Base-by-base conservation (phyloP, 2,113 vertebrate species). In the Zosterops japonicus region DNA sequence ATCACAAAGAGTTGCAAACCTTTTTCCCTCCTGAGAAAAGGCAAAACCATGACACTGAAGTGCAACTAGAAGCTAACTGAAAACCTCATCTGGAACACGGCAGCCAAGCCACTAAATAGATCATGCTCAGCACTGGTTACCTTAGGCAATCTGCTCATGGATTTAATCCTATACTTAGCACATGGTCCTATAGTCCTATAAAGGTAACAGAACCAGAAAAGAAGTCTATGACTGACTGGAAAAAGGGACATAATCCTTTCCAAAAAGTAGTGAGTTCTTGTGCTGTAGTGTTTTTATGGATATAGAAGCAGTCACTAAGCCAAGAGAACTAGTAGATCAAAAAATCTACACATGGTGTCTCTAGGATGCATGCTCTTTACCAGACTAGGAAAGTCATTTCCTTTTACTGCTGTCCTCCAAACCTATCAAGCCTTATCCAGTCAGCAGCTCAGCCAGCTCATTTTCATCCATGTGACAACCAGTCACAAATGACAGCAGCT, bases 1-100 rank as follows among this genome's bases (percentile, higher is more conserved):
- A 77, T 53, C 21, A 36, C 14, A 27, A 31, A 29, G 39, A 64
- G 12, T 17, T 53, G 69, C 14, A 76, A 79, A 47, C 17, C 10
- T 8, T 4, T 49, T 3, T 6, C 2, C 2, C 29, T 13, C 8
- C 11, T 0, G 8, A 70, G 80, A 57, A 49, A 47, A 80, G 35
- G 53, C n/a, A 71, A 71, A 83, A 39, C 7, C 19, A 9, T 2
- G 5, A 75, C 47, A 68, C 14, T 23, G 29, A 74, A 82, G 50
- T 1, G 2, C 33, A 87, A 29, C 27, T 15, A 57, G 50, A 84
- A 84, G 25, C 33, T 25, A 50, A 67, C 16, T 21, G 27, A 57
- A 63, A 85, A 76, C 8, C 20, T 69, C 19, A 56, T 31, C 33
- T 27, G 44, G 21, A 64, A 70, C 9, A 6, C 0, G 0, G 36